These are phyloP conservation scores for Tangara arthus DNA, from an alignment of 2,797 vertebrate species.

Conservation along the genomic window DNA sequence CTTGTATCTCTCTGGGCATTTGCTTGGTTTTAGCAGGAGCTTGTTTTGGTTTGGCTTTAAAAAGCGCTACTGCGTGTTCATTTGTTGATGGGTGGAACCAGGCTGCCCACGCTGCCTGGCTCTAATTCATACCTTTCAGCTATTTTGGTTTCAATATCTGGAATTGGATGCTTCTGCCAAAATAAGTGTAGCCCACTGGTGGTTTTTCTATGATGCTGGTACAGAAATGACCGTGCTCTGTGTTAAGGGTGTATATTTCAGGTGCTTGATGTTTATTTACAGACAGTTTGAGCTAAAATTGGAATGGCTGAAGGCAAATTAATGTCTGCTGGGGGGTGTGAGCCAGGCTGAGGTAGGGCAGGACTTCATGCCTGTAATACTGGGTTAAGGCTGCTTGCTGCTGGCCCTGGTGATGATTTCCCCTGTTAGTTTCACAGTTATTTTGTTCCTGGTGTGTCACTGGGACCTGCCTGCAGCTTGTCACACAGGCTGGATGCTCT, in stretches of 20 bases:
- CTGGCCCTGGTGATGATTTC: background rate
- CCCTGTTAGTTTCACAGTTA: background rate
- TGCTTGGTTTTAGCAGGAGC: slow-evolving; percentile 15
- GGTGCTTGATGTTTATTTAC: background rate
- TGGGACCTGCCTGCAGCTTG: background rate
- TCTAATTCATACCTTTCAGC: slow-evolving; percentile 45
- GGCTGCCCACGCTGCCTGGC: slow-evolving; percentile 43
- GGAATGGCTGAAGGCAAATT: background rate
- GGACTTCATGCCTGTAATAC: background rate
- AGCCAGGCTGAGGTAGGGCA: background rate
- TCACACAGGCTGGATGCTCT: background rate
- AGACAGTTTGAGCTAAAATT: background rate
- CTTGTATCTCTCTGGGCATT: background rate
- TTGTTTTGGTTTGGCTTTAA: slow-evolving; percentile 47
- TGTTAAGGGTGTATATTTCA: slow-evolving; percentile 14
- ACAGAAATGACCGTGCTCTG: background rate
- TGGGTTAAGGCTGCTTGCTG: background rate
- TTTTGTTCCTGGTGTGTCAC: background rate
- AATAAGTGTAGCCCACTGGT: background rate
- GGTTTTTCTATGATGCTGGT: background rate
- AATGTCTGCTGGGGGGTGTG: background rate
- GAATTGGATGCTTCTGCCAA: background rate
- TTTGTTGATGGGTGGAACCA: background rate
- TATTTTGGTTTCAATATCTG: slow-evolving; percentile 47
- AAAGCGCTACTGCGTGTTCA: background rate